A percentile compares a stretch with the other conserved stretches of the same genome.
These are phyloP conservation scores for Ctenomys sociabilis DNA, from an alignment of 2,113 vertebrate genomes.

Conservation along the genomic window DNA sequence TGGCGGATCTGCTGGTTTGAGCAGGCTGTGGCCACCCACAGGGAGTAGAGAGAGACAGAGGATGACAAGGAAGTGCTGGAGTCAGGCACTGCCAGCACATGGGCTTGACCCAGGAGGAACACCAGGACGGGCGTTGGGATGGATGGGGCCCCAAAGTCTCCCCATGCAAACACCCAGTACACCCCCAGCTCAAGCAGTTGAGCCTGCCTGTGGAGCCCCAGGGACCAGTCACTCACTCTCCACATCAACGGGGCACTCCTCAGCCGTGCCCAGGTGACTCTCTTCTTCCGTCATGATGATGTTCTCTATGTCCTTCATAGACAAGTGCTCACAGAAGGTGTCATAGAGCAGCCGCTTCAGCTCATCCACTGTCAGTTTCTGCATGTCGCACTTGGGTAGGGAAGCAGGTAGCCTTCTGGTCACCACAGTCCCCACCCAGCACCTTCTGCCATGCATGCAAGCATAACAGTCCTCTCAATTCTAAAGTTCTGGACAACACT, in stretches of 20 bases:
- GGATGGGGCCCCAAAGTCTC: fast-evolving
- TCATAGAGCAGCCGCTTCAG: constrained; percentile 97
- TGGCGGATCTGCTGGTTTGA: constrained; percentile 98
- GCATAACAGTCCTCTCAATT: not conserved
- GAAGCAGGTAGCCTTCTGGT: not conserved
- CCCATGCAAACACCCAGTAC: fast-evolving
- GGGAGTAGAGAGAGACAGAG: not conserved
- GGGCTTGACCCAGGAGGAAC: not conserved
- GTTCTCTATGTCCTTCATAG: constrained; percentile 99
- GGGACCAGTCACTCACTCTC: constrained; percentile 92
- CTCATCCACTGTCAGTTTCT: constrained; percentile 98
- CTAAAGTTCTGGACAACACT: not conserved
- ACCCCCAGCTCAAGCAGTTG: not conserved
- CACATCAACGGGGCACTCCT: constrained; percentile 95
- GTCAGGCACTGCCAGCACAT: not conserved
- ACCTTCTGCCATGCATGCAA: not conserved
- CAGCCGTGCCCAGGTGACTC: constrained; percentile 95
- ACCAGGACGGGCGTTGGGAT: not conserved
- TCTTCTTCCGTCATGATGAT: constrained; percentile 99
- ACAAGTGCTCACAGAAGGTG: constrained; percentile 98
- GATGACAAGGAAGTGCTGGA: not conserved
- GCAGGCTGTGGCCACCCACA: constrained; percentile 86
- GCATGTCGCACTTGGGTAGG: constrained; percentile 95
- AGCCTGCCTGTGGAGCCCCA: fast-evolving
- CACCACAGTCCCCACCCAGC: not conserved